A percentile compares a stretch with the other conserved stretches of the same genome.
phyloP scores from a whole-genome alignment of 2,797 vertebrate genomes.

The Pangasius macronema region DNA sequence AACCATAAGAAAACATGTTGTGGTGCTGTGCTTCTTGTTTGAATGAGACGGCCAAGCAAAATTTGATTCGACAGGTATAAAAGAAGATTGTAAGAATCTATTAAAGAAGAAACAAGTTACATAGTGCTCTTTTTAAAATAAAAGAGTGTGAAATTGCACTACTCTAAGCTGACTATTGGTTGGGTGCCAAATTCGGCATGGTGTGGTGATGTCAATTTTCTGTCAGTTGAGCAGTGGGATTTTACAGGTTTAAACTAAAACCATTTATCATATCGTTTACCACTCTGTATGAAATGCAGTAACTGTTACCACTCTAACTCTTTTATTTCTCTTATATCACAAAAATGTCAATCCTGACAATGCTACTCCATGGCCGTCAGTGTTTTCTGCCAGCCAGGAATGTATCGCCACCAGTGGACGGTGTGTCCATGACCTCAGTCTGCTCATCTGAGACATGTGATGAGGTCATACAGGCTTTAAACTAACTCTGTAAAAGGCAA shows the following conservation, averaged over 20 bases:
- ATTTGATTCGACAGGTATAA: not conserved
- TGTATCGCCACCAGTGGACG: slow-evolving; percentile 5
- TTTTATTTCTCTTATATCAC: not conserved
- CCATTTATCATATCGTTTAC: not conserved
- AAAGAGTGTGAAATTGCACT: not conserved
- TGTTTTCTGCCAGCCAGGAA: slow-evolving; percentile 40
- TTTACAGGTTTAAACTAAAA: not conserved
- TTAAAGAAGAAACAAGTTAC: not conserved
- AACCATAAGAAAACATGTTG: not conserved
- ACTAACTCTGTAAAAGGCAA: slow-evolving; percentile 53
- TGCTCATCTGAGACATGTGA: slow-evolving; percentile 30
- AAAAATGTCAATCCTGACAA: not conserved
- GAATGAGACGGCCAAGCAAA: not conserved
- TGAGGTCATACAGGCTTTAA: slow-evolving; percentile 41
- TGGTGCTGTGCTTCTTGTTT: not conserved
- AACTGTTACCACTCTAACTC: not conserved
- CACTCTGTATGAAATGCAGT: not conserved
- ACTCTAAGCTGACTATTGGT: not conserved
- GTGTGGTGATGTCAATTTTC: no score
- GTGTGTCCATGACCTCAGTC: slow-evolving; percentile 25
- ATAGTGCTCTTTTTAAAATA: not conserved
- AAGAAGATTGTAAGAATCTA: not conserved
- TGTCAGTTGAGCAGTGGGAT: not conserved
- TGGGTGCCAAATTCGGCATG: not conserved
- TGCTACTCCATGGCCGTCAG: not conserved